Conservation (phyloP, 2,888 invertebrate genomes). For the Limnephilus auricula region DNA sequence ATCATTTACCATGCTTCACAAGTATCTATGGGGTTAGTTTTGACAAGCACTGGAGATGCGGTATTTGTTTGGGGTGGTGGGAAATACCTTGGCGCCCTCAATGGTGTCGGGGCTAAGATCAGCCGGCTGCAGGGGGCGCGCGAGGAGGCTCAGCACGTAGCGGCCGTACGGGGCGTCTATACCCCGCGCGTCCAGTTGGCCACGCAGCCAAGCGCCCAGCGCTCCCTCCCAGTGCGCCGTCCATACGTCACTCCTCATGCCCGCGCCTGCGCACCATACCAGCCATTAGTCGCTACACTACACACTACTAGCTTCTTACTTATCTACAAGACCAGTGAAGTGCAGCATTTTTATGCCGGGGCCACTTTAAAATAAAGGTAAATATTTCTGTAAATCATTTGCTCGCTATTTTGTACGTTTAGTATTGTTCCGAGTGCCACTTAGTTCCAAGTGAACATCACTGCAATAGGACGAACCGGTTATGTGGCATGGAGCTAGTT, state of each 20-base stretch:
- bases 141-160: slow-evolving; percentile 81
- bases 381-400: too few species aligned
- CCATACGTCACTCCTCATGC: slow-evolving; percentile 65
- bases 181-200: slow-evolving; percentile 86
- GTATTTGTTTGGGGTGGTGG: not conserved
- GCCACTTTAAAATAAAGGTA: too few species aligned
- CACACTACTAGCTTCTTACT: not conserved
- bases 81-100: slow-evolving; percentile 35
- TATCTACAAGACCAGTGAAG: not conserved
- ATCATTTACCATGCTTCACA: not conserved
- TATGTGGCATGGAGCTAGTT: too few species aligned
- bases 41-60: not conserved
- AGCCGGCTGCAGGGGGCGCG: slow-evolving; percentile 75
- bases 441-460: too few species aligned
- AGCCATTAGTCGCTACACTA: not conserved
- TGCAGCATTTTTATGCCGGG: not conserved
- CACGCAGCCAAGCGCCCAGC: slow-evolving; percentile 86
- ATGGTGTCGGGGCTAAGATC: slow-evolving; percentile 70
- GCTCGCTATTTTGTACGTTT: too few species aligned
- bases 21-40: not conserved
- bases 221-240: slow-evolving; percentile 72
- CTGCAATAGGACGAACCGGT: too few species aligned
- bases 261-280: slow-evolving; percentile 36
- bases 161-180: slow-evolving; percentile 85
- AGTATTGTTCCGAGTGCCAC: too few species aligned